Percentiles rank a stretch among this genome's conserved stretches.
Conservation (phyloP, 2,797 vertebrate genomes). For the Pseudomugil gertrudae region DNA sequence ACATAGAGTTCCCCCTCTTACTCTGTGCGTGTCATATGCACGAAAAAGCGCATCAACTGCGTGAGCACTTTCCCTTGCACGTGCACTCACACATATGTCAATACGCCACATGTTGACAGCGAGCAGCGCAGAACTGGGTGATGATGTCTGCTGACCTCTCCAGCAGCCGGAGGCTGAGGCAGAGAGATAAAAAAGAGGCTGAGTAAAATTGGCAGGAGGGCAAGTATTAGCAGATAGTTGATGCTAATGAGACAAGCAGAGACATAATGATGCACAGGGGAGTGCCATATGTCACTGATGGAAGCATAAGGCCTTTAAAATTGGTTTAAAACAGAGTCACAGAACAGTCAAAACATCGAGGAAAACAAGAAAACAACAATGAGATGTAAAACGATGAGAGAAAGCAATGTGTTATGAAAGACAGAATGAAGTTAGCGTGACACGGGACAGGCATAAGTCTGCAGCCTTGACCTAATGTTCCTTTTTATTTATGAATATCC, state of each 20-base stretch:
- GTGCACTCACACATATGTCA: conserved; percentile 32
- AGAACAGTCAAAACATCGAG: conserved; percentile 7
- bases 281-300: not conserved
- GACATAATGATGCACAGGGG: conserved; percentile 10
- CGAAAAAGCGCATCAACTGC: conserved; percentile 21
- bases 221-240: conserved; percentile 11
- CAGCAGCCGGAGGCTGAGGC: conserved; percentile 31
- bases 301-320: conserved; percentile 24
- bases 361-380: not conserved
- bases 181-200: conserved; percentile 21
- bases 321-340: not conserved
- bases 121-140: conserved; percentile 32
- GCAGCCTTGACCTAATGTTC: conserved; percentile 53
- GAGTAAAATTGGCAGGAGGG: conserved; percentile 26
- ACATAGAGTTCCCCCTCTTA: conserved; percentile 45
- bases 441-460: conserved; percentile 42
- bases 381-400: not conserved
- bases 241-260: conserved; percentile 7
- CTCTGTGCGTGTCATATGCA: conserved; percentile 37
- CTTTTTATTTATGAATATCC: conserved; percentile 65
- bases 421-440: conserved; percentile 23
- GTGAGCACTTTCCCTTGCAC: conserved; percentile 25
- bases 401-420: conserved; percentile 17
- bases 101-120: conserved; percentile 30
- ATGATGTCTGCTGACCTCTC: conserved; percentile 56